A percentile compares a stretch with the other conserved stretches of the same genome.
These are phyloP conservation scores for Ptychochromis oligacanthus DNA, from an alignment of 2,113 vertebrate genomes.

Conservation along the genomic window DNA sequence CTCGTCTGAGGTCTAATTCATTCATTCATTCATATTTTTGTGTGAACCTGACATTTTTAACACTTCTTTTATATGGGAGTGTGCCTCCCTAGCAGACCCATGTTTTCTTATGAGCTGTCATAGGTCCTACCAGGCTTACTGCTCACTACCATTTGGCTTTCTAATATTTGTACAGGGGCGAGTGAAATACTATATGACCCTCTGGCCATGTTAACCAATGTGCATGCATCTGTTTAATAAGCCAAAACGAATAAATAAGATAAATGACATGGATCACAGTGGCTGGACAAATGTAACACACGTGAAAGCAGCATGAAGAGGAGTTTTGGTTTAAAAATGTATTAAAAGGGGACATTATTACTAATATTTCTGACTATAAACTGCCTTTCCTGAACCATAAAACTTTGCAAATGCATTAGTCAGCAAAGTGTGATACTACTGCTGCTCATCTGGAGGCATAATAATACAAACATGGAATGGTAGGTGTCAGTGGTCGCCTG, in stretches of 20 bases:
- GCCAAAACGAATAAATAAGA: background rate
- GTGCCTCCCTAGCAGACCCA: background rate
- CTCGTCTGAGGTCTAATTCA: background rate
- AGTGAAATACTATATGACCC: no score
- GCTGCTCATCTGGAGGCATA: no score
- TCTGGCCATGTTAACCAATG: background rate
- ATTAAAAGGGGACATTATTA: background rate
- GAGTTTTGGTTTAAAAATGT: background rate
- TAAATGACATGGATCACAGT: background rate
- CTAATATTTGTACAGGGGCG: background rate
- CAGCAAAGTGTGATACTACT: no score
- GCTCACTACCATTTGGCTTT: background rate
- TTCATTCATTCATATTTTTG: background rate
- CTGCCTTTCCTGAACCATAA: background rate
- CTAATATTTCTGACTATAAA: background rate
- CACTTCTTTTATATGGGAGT: background rate
- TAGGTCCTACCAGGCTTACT: background rate
- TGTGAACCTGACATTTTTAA: background rate
- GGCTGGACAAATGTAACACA: accelerated
- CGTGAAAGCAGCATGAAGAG: background rate
- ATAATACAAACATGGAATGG: no score
- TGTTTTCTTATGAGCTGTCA: background rate
- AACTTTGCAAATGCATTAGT: background rate
- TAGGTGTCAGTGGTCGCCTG: no score
- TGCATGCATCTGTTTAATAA: background rate